These are phyloP conservation scores for Ardeotis arabs DNA, from an alignment of 2,113 vertebrate species.

Conservation along the genomic window DNA sequence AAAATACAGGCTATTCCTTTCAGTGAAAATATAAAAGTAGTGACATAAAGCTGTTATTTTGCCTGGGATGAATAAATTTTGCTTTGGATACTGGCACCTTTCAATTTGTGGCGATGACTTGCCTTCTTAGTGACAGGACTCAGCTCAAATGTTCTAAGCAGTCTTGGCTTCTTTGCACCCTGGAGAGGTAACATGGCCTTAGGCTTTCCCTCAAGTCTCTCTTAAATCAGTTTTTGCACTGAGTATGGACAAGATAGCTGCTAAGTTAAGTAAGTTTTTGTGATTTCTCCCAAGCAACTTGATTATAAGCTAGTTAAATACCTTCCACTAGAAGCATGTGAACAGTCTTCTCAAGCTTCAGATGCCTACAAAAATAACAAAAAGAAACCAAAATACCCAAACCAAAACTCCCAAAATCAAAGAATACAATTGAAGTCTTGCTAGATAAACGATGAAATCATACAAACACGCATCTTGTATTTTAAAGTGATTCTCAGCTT, in stretches of 20 bases:
- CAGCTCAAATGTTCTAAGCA: background rate
- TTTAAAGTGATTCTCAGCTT: background rate
- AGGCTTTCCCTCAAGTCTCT: background rate
- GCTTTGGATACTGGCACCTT: background rate
- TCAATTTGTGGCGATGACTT: background rate
- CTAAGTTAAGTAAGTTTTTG: background rate
- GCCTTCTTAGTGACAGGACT: background rate
- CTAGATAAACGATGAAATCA: background rate
- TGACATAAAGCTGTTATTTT: background rate
- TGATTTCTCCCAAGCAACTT: background rate
- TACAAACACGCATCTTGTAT: background rate
- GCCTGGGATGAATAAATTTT: background rate
- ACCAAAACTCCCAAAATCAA: background rate
- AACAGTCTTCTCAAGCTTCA: background rate
- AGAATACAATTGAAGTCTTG: background rate
- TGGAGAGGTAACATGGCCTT: background rate
- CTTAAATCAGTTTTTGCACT: background rate
- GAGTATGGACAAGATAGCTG: background rate
- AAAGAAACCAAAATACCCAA: background rate
- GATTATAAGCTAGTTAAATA: background rate
- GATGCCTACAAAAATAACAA: background rate
- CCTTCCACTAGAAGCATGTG: background rate
- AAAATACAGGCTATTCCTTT: rapidly evolving
- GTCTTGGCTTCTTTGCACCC: background rate
- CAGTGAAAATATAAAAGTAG: background rate